Base-by-base conservation (phyloP, 2,797 vertebrate species). In the Pantherophis vulpinus region DNA sequence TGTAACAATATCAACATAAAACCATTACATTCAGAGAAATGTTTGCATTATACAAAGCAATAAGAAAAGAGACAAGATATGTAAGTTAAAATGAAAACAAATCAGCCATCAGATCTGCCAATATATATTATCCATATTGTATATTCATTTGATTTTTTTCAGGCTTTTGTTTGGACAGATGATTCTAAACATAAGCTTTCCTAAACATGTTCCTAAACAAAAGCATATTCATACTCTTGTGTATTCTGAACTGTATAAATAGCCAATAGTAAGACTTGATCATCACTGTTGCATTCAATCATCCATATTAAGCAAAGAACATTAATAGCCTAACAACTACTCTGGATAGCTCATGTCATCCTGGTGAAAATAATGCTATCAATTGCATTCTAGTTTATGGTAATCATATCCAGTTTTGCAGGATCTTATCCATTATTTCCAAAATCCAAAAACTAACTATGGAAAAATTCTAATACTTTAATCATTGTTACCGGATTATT, bases 401-500 rank as follows among this genome's bases (percentile, higher is more conserved):
- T 79, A 91, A 37, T 4, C 47, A 58, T 14, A 89, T 95, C 54
- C 12, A 88, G 12, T 88, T 23, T 1, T n/a, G 1, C 25, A 90
- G 18, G 87, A 56, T 89, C 47, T 37, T 92, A 47, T 88, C n/a
- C 89, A 23, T 70, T 4, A 0, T 90, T 61, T 59, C 93, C 83
- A 0, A 11, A 93, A 93, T 93, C 0, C 2, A 18, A 91, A 94
- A 95, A 94, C 66, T 91, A 86, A 74, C n/a, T 37, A 86, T 92
- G 63, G 93, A 94, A n/a, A 61, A 86, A 37, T 96, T 94, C 89
- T 93, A 94, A 90, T 88, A 51, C 86, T 70, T 93, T 66, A 92
- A 95, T 56, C 94, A 92, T 93, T 95, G 96, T 59, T 16, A 90
- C n/a, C 88, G 74, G 95, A 96, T 95, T 96, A 95, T n/a, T 42